Evolutionary conservation across 2,113 vertebrate genomes (phyloP).

Genomic region (Gasterosteus aculeatus): DNA sequence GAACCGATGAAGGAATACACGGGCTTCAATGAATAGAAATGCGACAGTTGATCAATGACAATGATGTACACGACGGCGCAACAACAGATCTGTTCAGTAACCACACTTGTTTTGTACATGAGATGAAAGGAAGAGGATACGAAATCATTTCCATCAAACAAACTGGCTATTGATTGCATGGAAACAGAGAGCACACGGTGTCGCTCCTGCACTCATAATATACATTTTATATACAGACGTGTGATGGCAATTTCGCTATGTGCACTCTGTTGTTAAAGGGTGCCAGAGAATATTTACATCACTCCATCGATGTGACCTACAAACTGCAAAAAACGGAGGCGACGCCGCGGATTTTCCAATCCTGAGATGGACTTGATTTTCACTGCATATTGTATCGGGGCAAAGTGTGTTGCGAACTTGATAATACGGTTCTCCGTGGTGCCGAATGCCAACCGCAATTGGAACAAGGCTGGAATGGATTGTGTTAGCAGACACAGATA

Average conservation of each 20-base stretch:
- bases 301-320: slow-evolving; percentile 44
- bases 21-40: neutral
- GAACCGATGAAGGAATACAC: neutral
- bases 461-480: slow-evolving; percentile 46
- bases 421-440: slow-evolving; percentile 53
- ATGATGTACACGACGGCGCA: neutral
- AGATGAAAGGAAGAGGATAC: neutral
- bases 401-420: slow-evolving; percentile 54
- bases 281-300: slow-evolving; percentile 54
- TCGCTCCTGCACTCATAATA: neutral
- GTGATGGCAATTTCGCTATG: neutral
- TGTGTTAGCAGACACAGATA: slow-evolving; percentile 52
- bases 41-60: neutral
- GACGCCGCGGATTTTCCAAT: neutral
- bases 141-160: neutral
- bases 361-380: slow-evolving; percentile 57
- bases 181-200: slow-evolving; percentile 4
- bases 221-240: neutral
- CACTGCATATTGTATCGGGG: slow-evolving; percentile 61
- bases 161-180: neutral
- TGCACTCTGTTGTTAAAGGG: slow-evolving; percentile 5
- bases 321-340: slow-evolving; percentile 34
- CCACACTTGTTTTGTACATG: neutral
- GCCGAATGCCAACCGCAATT: slow-evolving; percentile 47
- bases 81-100: neutral